Percentiles rank a stretch among this genome's conserved stretches.
Evolutionary conservation across 2,888 invertebrate genomes (phyloP).

Genomic region (Oxycera nigricornis): DNA sequence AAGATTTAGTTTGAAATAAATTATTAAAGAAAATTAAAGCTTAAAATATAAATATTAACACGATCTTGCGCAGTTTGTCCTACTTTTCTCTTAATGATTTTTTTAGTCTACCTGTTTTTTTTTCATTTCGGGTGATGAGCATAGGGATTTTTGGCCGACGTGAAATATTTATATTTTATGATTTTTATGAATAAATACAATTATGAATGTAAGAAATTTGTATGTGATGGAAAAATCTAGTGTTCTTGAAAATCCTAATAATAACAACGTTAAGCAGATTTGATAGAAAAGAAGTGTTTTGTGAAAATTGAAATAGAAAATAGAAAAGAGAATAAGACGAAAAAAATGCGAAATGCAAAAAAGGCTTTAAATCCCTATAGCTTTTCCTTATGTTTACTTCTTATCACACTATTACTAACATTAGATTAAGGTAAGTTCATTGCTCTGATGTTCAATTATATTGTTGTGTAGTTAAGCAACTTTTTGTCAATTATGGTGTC

Average conservation of each 20-base stretch:
- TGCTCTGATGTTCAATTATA: conserved; percentile 1
- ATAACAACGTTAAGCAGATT: neutral
- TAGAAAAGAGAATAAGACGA: conserved; percentile 36
- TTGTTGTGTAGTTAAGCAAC: neutral
- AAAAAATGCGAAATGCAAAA: conserved; percentile 42
- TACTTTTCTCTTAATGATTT: conserved; percentile 25
- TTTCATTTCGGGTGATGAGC: conserved; percentile 60
- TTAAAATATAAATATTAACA: conserved; percentile 38
- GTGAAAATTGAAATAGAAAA: conserved; percentile 23
- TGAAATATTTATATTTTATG: conserved; percentile 50
- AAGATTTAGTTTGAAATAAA: conserved; percentile 43
- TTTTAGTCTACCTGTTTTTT: conserved; percentile 6
- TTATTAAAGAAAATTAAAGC: conserved; percentile 42
- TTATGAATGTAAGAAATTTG: neutral
- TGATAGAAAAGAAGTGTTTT: conserved; percentile 19
- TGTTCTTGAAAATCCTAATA: neutral
- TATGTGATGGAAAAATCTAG: neutral
- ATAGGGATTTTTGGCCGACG: conserved; percentile 65
- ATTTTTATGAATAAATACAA: conserved; percentile 12
- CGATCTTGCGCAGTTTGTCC: conserved; percentile 36
- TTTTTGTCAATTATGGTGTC: too few species aligned
- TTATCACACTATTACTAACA: conserved; percentile 17
- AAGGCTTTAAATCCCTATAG: conserved; percentile 64
- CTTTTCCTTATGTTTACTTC: conserved; percentile 59
- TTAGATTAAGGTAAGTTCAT: conserved; percentile 4